Conservation (phyloP, 2,113 vertebrate genomes). For the Grus americana region DNA sequence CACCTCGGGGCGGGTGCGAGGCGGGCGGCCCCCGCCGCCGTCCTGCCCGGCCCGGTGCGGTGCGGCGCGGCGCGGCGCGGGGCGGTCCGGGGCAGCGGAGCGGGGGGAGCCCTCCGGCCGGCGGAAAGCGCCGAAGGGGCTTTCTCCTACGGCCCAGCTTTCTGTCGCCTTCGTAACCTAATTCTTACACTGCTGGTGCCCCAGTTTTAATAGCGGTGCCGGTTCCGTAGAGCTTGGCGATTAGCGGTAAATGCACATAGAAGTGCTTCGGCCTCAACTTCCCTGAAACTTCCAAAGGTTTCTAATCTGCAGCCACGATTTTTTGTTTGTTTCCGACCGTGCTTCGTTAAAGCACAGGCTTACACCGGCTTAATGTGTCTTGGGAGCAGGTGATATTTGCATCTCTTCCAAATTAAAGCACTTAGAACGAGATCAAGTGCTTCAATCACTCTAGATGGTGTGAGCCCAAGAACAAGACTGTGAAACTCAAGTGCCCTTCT, state of each 20-base stretch:
- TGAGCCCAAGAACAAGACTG: not conserved
- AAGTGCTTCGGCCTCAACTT: not conserved
- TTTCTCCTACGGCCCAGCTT: not conserved
- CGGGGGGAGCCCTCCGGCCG: not conserved
- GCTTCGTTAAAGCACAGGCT: not conserved
- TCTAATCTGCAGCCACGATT: not conserved
- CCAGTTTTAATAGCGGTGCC: not conserved
- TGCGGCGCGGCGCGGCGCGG: too few relatives aligned
- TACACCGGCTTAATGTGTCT: not conserved
- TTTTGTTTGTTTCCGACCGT: not conserved
- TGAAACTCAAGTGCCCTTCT: not conserved
- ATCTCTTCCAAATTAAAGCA: not conserved
- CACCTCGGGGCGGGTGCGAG: not conserved
- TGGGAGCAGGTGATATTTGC: not conserved
- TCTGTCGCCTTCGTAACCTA: not conserved
- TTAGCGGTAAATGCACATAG: accelerated
- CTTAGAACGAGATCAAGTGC: not conserved
- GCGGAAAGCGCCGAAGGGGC: not conserved
- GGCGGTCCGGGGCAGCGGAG: not conserved
- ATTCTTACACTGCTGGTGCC: not conserved
- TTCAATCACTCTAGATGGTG: not conserved
- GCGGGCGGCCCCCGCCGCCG: not conserved
- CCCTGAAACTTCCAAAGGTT: not conserved
- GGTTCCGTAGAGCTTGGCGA: not conserved
- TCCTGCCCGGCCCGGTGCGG: too few relatives aligned